These are phyloP conservation scores for Agapornis canus DNA, from an alignment of 2,797 vertebrate genomes.

Conservation along the genomic window DNA sequence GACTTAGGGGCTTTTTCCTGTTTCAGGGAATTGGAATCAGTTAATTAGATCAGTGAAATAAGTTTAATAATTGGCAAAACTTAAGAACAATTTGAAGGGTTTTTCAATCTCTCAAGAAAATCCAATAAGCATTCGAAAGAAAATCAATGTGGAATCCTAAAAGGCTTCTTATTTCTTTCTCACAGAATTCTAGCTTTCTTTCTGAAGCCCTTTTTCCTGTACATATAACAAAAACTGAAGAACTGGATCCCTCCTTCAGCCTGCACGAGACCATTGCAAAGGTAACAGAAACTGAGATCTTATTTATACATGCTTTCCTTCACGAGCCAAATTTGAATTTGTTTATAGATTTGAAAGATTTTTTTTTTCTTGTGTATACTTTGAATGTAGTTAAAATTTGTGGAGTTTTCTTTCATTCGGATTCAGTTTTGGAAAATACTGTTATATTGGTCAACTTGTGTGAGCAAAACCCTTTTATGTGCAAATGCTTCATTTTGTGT, in stretches of 20 bases:
- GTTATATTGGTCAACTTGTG: not conserved
- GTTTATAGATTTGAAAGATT: not conserved
- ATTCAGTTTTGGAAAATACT: not conserved
- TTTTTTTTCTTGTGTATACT: not conserved
- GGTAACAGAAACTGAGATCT: constrained; percentile 77
- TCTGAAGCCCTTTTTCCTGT: constrained; percentile 85
- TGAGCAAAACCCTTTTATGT: not conserved
- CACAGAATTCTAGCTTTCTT: constrained; percentile 84
- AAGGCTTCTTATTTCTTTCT: constrained; percentile 40
- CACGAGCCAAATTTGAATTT: not conserved
- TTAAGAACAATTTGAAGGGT: constrained; percentile 32
- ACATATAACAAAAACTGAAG: constrained; percentile 72
- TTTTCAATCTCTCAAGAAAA: constrained; percentile 60
- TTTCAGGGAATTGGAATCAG: not conserved
- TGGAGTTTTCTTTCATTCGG: not conserved
- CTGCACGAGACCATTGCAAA: constrained; percentile 89
- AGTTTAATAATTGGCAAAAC: constrained; percentile 4
- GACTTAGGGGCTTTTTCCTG: not conserved
- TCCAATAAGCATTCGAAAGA: constrained; percentile 34
- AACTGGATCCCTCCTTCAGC: constrained; percentile 84
- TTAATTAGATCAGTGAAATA: constrained; percentile 44
- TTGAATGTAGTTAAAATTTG: not conserved
- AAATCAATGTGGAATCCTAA: constrained; percentile 62
- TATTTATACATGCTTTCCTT: not conserved
- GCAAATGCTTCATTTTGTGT: not conserved